These are phyloP conservation scores for Diabrotica undecimpunctata DNA, from an alignment of 1,140 invertebrate genomes.

Conservation along the genomic window DNA sequence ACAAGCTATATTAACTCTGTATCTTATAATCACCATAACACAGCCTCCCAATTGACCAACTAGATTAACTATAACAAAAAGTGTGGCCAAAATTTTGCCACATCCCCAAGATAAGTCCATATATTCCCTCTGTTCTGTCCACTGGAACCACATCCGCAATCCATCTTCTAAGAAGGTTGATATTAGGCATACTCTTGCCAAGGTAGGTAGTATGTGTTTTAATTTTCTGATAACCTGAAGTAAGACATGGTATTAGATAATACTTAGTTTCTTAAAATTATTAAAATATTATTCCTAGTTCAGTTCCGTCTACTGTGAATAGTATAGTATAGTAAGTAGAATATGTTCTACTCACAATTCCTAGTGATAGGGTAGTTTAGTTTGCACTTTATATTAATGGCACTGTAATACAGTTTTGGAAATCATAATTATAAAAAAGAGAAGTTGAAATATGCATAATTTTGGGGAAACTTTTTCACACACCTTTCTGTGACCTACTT, in stretches of 20 bases:
- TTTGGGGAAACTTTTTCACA: not conserved
- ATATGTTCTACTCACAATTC: no score
- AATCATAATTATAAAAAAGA: not conserved
- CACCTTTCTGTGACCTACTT: not conserved
- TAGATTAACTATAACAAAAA: conserved; percentile 93
- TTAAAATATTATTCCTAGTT: not conserved
- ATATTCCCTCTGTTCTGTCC: conserved; percentile 96
- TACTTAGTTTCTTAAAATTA: not conserved
- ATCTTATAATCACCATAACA: conserved; percentile 89
- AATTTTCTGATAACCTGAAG: conserved; percentile 84
- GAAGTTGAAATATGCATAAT: no score
- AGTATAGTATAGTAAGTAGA: not conserved
- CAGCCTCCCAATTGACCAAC: conserved; percentile 93
- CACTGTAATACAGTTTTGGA: not conserved
- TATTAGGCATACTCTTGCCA: conserved; percentile 95
- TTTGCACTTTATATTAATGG: not conserved
- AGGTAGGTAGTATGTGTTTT: conserved; percentile 91
- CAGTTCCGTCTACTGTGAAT: no score
- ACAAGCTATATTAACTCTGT: conserved; percentile 92
- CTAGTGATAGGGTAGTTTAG: no score
- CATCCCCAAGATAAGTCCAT: conserved; percentile 98
- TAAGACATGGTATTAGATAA: conserved; percentile 21
- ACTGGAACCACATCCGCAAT: conserved; percentile 98
- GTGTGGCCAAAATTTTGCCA: conserved; percentile 84
- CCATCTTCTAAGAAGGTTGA: conserved; percentile 99